Conservation (phyloP, 1,140 invertebrate species). For the Episyrphus balteatus region DNA sequence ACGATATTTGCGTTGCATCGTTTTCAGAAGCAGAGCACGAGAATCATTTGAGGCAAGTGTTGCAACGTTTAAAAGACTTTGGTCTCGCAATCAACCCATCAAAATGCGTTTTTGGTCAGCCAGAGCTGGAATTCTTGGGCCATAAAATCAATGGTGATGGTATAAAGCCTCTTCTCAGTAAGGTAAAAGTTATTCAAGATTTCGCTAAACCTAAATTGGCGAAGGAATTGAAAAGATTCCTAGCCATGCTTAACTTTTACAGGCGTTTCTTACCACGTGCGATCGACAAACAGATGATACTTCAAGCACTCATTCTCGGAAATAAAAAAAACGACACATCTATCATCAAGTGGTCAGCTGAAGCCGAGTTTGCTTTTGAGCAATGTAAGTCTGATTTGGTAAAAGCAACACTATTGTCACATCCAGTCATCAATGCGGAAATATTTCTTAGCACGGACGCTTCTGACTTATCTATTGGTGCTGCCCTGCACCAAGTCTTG, state of each 20-base stretch:
- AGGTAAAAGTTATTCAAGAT: conserved; percentile 4
- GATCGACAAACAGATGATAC: conserved; percentile 10
- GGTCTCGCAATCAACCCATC: conserved; percentile 16
- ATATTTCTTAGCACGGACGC: conserved; percentile 15
- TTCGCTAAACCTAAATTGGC: conserved; percentile 18
- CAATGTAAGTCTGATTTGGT: conserved; percentile 17
- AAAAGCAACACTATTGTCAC: conserved; percentile 8
- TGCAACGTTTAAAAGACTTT: conserved; percentile 11
- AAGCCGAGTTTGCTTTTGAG: conserved; percentile 11
- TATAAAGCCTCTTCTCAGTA: conserved; percentile 1
- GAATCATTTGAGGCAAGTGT: conserved; percentile 15
- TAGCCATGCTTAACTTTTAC: conserved; percentile 36
- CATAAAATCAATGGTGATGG: conserved; percentile 14
- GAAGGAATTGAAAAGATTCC: conserved; percentile 24
- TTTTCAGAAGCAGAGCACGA: conserved; percentile 18
- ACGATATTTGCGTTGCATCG: conserved; percentile 43
- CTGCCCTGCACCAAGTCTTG: conserved; percentile 11
- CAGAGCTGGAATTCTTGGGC: conserved; percentile 18
- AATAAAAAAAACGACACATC: conserved; percentile 18
- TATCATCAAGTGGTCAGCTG: conserved; percentile 1
- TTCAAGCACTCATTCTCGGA: conserved; percentile 9
- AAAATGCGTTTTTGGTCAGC: conserved; percentile 21
- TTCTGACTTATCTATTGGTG: conserved; percentile 14
- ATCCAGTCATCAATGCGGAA: conserved; percentile 6
- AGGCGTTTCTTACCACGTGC: conserved; percentile 18